Base-by-base conservation (phyloP, 1,140 invertebrate genomes). In the Acromyrmex charruanus region DNA sequence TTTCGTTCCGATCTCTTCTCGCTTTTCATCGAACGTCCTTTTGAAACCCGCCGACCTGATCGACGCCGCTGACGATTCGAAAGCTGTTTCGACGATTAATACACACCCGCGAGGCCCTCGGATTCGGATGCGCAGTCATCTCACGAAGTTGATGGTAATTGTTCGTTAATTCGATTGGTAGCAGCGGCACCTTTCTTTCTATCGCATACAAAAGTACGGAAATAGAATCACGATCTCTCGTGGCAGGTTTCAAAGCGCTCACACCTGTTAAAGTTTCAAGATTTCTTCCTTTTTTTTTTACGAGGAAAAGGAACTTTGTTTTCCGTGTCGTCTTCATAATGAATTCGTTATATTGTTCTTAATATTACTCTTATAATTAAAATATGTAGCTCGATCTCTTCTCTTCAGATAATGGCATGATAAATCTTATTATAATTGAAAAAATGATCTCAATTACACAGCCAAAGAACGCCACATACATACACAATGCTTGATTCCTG, bases 91-190 rank as follows among this genome's bases (percentile, higher is more conserved):
- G 58, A 74, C 86, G 58, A 28, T 82, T 89, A 75, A 81, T 89
- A 86, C 59, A 10, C 61, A 9, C 21, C 59, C 79, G n/a, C 58
- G 72, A 69, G 58, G 65, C 58, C 68, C 55, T 12, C 28, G 71
- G 58, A 84, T 77, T 58, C 87, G 77, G 71, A 77, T 71, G 88
- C 59, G 84, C 63, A 87, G 84, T 90, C 88, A 87, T 87, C 88
- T 44, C 63, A 77, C 88, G 63, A 82, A 80, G 75, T 77, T 44
- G 61, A 82, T 81, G 86, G 77, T 87, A 87, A 90, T 87, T 89
- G 88, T 90, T 89, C 66, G 77, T 89, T 89, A 82, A 89, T 71
- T 87, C 55, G 58, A 71, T 44, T 58, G 55, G 59, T 82, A 71
- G 77, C 79, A 72, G 79, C 69, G 25, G 55, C 69, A 58, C 28